These are phyloP conservation scores for Bombyx mandarina DNA, from an alignment of 1,140 invertebrate genomes.

Conservation along the genomic window DNA sequence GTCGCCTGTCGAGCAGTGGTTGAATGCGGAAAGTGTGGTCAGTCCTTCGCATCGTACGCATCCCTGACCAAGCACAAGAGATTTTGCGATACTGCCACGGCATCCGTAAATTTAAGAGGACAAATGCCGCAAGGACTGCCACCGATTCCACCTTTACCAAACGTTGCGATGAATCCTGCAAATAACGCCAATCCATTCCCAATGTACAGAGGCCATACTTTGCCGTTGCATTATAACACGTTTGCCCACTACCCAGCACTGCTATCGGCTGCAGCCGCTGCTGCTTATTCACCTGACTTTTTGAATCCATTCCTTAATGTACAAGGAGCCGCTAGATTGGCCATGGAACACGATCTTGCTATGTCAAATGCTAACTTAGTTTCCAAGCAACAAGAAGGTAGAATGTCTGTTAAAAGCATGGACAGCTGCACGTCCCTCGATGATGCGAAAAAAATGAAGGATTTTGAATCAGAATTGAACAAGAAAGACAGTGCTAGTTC, in stretches of 20 bases:
- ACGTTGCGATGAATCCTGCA: conserved; percentile 67
- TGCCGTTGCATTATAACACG: conserved; percentile 75
- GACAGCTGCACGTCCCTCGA: conserved; percentile 53
- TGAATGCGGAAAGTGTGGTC: conserved; percentile 93
- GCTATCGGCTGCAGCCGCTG: conserved; percentile 66
- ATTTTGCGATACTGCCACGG: conserved; percentile 80
- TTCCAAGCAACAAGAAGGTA: conserved; percentile 51
- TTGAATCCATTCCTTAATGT: conserved; percentile 72
- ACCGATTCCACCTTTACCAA: conserved; percentile 63
- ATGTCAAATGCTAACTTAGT: conserved; percentile 46
- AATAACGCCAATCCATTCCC: conserved; percentile 76
- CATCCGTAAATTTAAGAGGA: conserved; percentile 60
- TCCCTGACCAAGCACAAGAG: conserved; percentile 88
- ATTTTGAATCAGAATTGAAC: conserved; percentile 34
- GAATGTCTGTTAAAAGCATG: conserved; percentile 58
- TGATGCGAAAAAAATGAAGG: conserved; percentile 45
- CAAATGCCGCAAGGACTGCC: conserved; percentile 64
- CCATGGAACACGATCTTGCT: conserved; percentile 60
- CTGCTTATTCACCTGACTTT: conserved; percentile 63
- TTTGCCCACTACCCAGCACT: conserved; percentile 75
- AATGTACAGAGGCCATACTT: conserved; percentile 73
- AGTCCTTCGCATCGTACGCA: conserved; percentile 91
- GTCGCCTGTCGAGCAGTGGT: conserved; percentile 89
- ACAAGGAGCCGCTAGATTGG: conserved; percentile 56
- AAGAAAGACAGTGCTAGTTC: conserved; percentile 35